Conservation (phyloP, 2,113 vertebrate genomes). For the Pycnonotus jocosus region DNA sequence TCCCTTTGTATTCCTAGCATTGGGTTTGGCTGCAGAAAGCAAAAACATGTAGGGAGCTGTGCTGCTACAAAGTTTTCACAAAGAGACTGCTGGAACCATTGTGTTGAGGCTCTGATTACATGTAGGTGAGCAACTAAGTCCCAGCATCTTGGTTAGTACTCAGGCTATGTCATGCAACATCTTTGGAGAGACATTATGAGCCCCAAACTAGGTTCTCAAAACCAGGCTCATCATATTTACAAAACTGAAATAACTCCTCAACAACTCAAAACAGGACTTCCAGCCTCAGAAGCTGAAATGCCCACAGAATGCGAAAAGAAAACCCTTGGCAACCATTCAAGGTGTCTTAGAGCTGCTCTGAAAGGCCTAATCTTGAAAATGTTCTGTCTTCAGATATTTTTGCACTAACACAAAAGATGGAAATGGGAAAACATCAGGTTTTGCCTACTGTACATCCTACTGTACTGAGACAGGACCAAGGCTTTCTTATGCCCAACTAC, state of each 20-base stretch:
- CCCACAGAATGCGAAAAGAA: not conserved
- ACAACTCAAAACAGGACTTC: not conserved
- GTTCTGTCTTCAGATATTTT: not conserved
- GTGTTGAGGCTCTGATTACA: not conserved
- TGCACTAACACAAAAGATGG: not conserved
- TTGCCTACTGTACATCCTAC: not conserved
- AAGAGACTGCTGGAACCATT: not conserved
- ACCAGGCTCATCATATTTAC: not conserved
- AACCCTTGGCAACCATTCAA: not conserved
- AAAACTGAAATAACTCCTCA: not conserved
- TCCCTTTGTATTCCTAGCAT: not conserved
- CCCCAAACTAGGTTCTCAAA: not conserved
- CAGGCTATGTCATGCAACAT: not conserved
- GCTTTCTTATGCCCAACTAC: not conserved
- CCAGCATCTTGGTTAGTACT: not conserved
- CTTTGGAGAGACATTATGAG: not conserved
- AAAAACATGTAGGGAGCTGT: not conserved
- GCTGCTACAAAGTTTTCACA: not conserved
- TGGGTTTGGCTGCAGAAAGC: not conserved
- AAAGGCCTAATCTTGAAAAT: not conserved
- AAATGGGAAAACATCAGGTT: not conserved
- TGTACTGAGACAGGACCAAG: not conserved
- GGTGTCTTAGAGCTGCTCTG: not conserved
- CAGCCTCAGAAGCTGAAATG: not conserved
- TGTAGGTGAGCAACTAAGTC: accelerated